phyloP scores from a whole-genome alignment of 2,113 vertebrate species.

The Cromileptes altivelis region DNA sequence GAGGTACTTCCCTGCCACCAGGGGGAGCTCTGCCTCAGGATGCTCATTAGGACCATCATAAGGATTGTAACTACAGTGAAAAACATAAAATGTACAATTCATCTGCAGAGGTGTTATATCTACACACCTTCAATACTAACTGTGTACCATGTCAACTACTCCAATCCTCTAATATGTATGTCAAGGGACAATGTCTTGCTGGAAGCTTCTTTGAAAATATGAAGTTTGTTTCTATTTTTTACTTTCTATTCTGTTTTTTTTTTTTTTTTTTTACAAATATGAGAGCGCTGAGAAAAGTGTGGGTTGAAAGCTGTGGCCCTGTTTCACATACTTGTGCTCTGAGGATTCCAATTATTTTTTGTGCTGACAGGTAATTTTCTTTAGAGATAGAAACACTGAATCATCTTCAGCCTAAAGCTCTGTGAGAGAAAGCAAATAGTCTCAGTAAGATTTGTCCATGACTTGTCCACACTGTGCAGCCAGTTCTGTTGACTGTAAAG shows the following conservation, averaged over 20 bases:
- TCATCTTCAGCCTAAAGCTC: conserved; percentile 52
- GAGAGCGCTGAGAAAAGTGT: conserved; percentile 27
- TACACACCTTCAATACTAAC: not conserved
- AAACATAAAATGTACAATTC: conserved; percentile 15
- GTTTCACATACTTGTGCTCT: conserved; percentile 63
- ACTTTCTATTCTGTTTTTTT: conserved; percentile 3
- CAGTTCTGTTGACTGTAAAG: conserved; percentile 5
- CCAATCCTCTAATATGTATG: not conserved
- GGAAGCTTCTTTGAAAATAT: conserved; percentile 42
- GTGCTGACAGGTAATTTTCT: conserved; percentile 73
- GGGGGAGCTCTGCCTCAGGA: conserved; percentile 97
- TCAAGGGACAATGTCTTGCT: not conserved
- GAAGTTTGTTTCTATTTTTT: conserved; percentile 6
- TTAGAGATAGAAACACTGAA: conserved; percentile 64
- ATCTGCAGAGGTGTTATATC: not conserved
- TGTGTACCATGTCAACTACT: not conserved
- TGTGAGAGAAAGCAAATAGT: conserved; percentile 51
- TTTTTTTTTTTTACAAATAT: conserved; percentile 10
- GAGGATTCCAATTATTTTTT: conserved; percentile 75
- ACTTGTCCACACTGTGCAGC: conserved; percentile 23
- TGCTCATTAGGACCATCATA: conserved; percentile 98
- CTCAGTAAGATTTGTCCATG: conserved; percentile 18
- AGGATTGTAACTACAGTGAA: conserved; percentile 92
- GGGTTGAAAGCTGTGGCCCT: conserved; percentile 45
- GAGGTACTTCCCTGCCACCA: conserved; percentile 97